Evolutionary conservation across 1,140 invertebrate genomes (phyloP).

Genomic region (Zaprionus lachaisei): DNA sequence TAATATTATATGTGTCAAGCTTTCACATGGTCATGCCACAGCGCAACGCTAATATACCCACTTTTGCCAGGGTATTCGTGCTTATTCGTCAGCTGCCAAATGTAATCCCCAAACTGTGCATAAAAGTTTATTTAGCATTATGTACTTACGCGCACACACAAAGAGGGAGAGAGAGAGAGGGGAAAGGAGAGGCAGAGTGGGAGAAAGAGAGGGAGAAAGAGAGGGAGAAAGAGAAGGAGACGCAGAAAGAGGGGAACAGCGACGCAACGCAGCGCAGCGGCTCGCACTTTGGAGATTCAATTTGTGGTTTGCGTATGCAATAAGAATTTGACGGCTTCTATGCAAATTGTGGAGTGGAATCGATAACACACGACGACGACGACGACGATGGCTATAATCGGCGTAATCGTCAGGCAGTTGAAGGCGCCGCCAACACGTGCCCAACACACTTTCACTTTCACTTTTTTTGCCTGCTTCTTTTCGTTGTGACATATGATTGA

Average conservation of each 20-base stretch:
- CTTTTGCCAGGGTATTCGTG: conserved; percentile 20
- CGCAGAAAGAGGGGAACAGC: background rate
- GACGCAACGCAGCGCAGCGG: background rate
- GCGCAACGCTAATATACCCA: background rate
- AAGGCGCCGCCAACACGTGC: conserved; percentile 12
- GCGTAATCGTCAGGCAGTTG: background rate
- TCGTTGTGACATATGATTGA: conserved; percentile 45
- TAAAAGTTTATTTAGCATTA: conserved; percentile 42
- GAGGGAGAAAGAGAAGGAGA: background rate
- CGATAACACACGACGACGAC: conserved; percentile 1
- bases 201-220: background rate
- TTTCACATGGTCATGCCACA: background rate
- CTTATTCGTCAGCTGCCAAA: conserved; percentile 25
- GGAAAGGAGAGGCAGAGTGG: background rate
- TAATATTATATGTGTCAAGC: background rate
- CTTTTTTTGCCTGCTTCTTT: background rate
- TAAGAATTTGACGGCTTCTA: conserved; percentile 19
- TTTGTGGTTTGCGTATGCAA: conserved; percentile 31
- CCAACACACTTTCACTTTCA: background rate
- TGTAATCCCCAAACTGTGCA: conserved; percentile 41
- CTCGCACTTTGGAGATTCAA: conserved; percentile 39
- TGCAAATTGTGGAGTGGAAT: conserved; percentile 29
- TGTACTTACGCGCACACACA: conserved; percentile 3
- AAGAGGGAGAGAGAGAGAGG: background rate
- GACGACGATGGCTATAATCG: background rate